phyloP scores from a whole-genome alignment of 2,888 invertebrate species.

The Agonopterix alstromeriana region DNA sequence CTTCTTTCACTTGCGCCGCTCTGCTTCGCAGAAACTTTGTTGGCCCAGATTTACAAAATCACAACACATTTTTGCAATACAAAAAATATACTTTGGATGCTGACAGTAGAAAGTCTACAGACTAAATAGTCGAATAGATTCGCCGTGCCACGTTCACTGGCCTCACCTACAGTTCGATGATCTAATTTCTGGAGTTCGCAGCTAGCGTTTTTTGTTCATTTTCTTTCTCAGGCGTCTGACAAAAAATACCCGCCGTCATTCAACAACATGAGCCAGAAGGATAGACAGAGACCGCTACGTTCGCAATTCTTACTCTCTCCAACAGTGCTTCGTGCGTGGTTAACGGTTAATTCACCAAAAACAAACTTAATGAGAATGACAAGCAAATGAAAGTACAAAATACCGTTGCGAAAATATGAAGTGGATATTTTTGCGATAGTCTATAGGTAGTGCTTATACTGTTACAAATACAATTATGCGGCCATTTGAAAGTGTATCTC shows the following conservation, averaged over 20 bases:
- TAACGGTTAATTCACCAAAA: constrained; percentile 57
- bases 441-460: not conserved
- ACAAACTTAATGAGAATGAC: constrained; percentile 39
- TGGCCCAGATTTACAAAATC: no score
- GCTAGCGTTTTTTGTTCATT: constrained; percentile 49
- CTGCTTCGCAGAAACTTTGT: no score
- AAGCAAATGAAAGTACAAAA: constrained; percentile 51
- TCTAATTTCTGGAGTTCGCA: constrained; percentile 59
- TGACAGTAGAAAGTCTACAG: constrained; percentile 6
- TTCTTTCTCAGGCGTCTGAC: constrained; percentile 39
- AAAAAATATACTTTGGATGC: not conserved
- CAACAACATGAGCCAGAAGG: constrained; percentile 36
- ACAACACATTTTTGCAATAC: not conserved
- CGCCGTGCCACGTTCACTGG: constrained; percentile 45
- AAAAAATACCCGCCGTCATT: constrained; percentile 55
- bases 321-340: constrained; percentile 25
- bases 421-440: not conserved
- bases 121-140: constrained; percentile 17
- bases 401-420: constrained; percentile 33
- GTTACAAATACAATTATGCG: no score
- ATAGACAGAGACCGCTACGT: constrained; percentile 27
- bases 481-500: no score
- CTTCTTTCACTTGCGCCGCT: no score
- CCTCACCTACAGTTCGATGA: constrained; percentile 63
- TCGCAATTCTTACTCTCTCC: constrained; percentile 45